phyloP scores from a whole-genome alignment of 2,797 vertebrate genomes.

The Carduelis carduelis region DNA sequence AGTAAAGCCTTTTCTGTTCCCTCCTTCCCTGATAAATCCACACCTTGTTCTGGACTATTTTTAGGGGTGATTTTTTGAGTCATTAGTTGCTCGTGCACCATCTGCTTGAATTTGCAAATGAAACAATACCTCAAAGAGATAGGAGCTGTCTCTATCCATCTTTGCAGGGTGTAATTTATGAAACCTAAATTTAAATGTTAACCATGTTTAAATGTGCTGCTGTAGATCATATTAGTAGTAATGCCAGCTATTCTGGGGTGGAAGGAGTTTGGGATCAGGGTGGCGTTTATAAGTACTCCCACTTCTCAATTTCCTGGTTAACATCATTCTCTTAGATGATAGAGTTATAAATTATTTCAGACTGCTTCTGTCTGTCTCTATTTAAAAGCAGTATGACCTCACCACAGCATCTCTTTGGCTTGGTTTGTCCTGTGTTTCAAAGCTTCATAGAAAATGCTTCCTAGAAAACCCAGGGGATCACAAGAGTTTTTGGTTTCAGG shows the following conservation, averaged over 20 bases:
- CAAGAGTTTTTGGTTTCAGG: slow-evolving; percentile 35
- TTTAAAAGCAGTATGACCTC: slow-evolving; percentile 60
- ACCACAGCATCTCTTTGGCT: slow-evolving; percentile 16
- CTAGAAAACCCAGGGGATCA: slow-evolving; percentile 33
- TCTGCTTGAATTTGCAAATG: slow-evolving; percentile 67
- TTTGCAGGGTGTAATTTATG: slow-evolving; percentile 61
- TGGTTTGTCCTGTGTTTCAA: slow-evolving; percentile 13
- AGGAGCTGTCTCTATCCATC: slow-evolving; percentile 64
- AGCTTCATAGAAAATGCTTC: slow-evolving; percentile 41
- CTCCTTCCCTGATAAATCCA: slow-evolving; percentile 27
- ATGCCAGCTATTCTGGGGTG: slow-evolving; percentile 55
- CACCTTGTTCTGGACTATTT: slow-evolving; percentile 66
- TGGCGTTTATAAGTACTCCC: slow-evolving; percentile 46
- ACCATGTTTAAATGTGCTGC: slow-evolving; percentile 55
- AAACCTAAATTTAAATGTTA: slow-evolving; percentile 67
- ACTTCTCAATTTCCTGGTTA: slow-evolving; percentile 58
- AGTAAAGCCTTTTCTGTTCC: background rate
- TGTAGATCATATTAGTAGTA: slow-evolving; percentile 60
- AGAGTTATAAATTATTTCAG: slow-evolving; percentile 41
- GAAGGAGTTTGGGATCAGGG: slow-evolving; percentile 35
- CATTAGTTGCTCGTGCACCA: slow-evolving; percentile 65
- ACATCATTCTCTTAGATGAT: slow-evolving; percentile 35
- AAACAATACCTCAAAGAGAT: slow-evolving; percentile 69
- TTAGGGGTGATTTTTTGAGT: slow-evolving; percentile 67
- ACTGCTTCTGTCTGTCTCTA: slow-evolving; percentile 36